Evolutionary conservation across 2,797 vertebrate genomes (phyloP).

Genomic region (Dermochelys coriacea): DNA sequence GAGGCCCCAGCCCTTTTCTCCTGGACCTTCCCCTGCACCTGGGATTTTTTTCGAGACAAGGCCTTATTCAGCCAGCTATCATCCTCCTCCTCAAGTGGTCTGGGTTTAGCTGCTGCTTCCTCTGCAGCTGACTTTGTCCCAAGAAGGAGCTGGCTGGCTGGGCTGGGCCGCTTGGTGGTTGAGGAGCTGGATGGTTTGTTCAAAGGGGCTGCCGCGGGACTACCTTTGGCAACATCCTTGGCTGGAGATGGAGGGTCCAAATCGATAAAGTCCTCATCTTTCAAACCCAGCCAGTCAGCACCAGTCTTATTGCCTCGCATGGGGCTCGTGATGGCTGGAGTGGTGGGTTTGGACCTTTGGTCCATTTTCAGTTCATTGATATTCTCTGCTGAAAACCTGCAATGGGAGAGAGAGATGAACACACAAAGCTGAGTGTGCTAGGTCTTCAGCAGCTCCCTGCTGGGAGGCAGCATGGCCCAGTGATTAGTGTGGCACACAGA

Average conservation of each 20-base stretch:
- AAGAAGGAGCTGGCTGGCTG: conserved; percentile 13
- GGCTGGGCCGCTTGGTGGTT: background rate
- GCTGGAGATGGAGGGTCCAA: background rate
- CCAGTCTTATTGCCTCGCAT: conserved; percentile 59
- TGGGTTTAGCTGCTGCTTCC: background rate
- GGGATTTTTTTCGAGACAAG: conserved; percentile 84
- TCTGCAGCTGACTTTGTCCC: conserved; percentile 18
- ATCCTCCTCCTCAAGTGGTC: background rate
- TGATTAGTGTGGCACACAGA: background rate
- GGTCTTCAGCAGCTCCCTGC: background rate
- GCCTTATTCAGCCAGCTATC: conserved; percentile 86
- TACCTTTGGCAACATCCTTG: conserved; percentile 26
- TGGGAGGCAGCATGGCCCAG: accelerated
- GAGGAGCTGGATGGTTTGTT: background rate
- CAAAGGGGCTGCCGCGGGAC: background rate
- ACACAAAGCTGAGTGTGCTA: background rate
- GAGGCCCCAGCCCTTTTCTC: conserved; percentile 34
- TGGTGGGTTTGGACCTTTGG: conserved; percentile 73
- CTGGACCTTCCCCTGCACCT: conserved; percentile 50
- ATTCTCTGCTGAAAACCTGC: conserved; percentile 88
- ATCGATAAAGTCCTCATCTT: conserved; percentile 75
- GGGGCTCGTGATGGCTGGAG: conserved; percentile 26
- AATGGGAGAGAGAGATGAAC: conserved; percentile 10
- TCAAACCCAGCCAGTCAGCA: conserved; percentile 89
- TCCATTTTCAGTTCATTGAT: conserved; percentile 77